Evolutionary conservation across 2,797 vertebrate genomes (phyloP).

Genomic region (Peromyscus melanophrys): DNA sequence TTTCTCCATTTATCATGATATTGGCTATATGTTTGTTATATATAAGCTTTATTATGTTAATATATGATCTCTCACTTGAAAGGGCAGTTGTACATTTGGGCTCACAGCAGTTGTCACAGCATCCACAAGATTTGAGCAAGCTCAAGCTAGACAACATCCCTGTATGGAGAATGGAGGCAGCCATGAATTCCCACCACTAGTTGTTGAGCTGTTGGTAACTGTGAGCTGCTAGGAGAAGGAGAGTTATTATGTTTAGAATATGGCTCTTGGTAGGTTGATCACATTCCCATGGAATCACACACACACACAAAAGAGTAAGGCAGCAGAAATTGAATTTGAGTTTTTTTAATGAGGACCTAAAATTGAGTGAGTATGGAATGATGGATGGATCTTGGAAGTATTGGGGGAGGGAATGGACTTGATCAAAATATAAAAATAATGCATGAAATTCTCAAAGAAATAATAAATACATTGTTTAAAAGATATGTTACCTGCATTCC

Average conservation of each 20-base stretch:
- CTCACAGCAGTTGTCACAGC: not conserved
- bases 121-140: not conserved
- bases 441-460: not conserved
- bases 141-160: not conserved
- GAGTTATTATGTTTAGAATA: not conserved
- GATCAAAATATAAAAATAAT: not conserved
- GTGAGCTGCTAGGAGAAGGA: not conserved
- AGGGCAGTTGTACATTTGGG: not conserved
- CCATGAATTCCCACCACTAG: not conserved
- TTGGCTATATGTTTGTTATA: not conserved
- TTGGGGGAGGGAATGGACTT: not conserved
- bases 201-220: not conserved
- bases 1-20: not conserved
- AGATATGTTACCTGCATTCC: not conserved
- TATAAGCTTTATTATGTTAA: not conserved
- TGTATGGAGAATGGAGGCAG: not conserved
- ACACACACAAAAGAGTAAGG: too few species aligned
- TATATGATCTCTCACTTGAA: not conserved
- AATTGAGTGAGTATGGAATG: not conserved
- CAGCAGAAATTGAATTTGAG: not conserved
- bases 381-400: not conserved
- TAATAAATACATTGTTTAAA: not conserved
- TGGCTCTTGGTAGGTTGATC: not conserved
- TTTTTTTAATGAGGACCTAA: not conserved
- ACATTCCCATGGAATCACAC: not conserved